Percentiles rank a stretch among this genome's conserved stretches.
Conservation (phyloP, 2,888 invertebrate genomes). For the Caenorhabditis sulstoni region DNA sequence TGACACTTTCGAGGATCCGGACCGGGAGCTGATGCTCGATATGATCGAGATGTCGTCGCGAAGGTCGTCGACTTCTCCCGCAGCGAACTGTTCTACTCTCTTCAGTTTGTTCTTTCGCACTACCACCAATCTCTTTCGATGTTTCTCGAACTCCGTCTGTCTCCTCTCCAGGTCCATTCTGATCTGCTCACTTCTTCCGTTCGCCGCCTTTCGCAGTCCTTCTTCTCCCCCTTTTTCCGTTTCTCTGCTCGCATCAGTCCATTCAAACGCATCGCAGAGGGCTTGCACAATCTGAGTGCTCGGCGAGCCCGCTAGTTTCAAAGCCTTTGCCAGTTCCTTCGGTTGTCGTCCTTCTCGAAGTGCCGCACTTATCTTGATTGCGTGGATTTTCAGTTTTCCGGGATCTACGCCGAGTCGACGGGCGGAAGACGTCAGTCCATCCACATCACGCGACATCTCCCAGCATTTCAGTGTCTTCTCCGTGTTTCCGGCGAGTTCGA, state of each 20-base stretch:
- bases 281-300: constrained; percentile 31
- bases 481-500: constrained; percentile 56
- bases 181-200: constrained; percentile 17
- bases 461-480: constrained; percentile 59
- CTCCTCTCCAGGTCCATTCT: constrained; percentile 26
- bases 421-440: constrained; percentile 36
- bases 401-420: constrained; percentile 26
- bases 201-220: constrained; percentile 1
- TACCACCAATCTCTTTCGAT: constrained; percentile 59
- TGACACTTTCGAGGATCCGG: constrained; percentile 45
- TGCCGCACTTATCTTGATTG: constrained; percentile 41
- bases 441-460: constrained; percentile 54
- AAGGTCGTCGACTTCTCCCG: constrained; percentile 57
- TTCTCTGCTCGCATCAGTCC: constrained; percentile 33
- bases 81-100: constrained; percentile 54
- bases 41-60: constrained; percentile 50
- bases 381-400: constrained; percentile 36
- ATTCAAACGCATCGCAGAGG: constrained; percentile 48
- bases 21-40: constrained; percentile 52
- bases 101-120: constrained; percentile 68
- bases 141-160: constrained; percentile 41
- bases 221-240: constrained; percentile 15
- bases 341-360: constrained; percentile 34
- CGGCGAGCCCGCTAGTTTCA: constrained; percentile 29
- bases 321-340: constrained; percentile 36